A percentile compares a stretch with the other conserved stretches of the same genome.
Evolutionary conservation across 2,888 invertebrate species (phyloP).

Genomic region (Epirrhoe tristata): DNA sequence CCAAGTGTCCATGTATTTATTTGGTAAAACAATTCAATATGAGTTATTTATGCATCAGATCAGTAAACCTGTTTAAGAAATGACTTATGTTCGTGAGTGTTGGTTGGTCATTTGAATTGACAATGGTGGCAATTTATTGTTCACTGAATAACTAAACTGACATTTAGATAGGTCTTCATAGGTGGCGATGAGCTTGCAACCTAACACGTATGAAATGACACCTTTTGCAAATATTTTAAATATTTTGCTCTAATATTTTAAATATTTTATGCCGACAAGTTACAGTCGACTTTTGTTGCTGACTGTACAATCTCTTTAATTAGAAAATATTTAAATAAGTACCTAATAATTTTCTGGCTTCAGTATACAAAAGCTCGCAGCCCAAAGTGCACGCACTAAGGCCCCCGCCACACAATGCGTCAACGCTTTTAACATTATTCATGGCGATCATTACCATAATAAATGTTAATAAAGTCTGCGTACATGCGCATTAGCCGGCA

Average conservation of each 20-base stretch:
- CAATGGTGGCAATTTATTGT: slow-evolving; percentile 1
- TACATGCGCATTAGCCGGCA: slow-evolving; percentile 75
- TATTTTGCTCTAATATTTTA: too few relatives aligned
- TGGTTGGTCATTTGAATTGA: slow-evolving; percentile 34
- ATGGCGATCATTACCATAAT: slow-evolving; percentile 74
- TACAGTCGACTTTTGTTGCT: too few relatives aligned
- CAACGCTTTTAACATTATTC: slow-evolving; percentile 75
- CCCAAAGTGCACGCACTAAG: slow-evolving; percentile 41
- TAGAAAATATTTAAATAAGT: neutral
- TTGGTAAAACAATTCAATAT: neutral
- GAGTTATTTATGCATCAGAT: neutral
- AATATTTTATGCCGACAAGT: too few relatives aligned
- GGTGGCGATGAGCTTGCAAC: too few relatives aligned
- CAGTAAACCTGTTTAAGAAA: slow-evolving; percentile 9
- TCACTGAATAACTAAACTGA: neutral
- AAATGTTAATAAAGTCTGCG: slow-evolving; percentile 81
- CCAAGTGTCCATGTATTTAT: neutral
- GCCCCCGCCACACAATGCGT: slow-evolving; percentile 47
- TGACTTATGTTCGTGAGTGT: slow-evolving; percentile 31
- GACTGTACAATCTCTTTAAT: too few relatives aligned
- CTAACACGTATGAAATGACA: too few relatives aligned
- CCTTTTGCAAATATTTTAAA: too few relatives aligned
- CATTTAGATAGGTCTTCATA: too few relatives aligned
- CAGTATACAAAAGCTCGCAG: slow-evolving; percentile 1
- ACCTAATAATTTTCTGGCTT: neutral